These are phyloP conservation scores for Colossoma macropomum DNA, from an alignment of 2,113 vertebrate species.

Conservation along the genomic window DNA sequence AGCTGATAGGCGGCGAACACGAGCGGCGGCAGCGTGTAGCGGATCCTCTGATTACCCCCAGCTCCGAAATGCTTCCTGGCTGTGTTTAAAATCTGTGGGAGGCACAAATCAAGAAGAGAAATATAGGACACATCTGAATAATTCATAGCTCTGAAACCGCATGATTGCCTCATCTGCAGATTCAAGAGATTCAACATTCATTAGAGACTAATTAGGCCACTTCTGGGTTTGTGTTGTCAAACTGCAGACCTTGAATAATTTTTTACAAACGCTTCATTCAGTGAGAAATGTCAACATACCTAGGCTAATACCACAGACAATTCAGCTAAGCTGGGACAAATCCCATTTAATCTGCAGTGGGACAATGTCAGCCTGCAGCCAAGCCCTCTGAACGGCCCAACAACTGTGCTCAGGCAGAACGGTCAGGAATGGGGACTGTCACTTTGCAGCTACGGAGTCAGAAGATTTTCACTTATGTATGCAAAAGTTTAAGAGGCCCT, in stretches of 20 bases:
- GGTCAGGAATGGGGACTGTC: too few species aligned
- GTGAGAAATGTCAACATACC: background rate
- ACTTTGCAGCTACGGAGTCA: too few species aligned
- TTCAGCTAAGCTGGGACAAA: background rate
- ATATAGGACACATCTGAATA: slow-evolving; percentile 30
- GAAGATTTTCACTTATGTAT: too few species aligned
- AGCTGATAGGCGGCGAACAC: slow-evolving; percentile 97
- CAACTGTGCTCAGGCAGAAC: too few species aligned
- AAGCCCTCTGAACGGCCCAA: too few species aligned
- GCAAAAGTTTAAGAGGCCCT: too few species aligned
- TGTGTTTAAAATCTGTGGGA: slow-evolving; percentile 91
- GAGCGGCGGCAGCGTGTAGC: slow-evolving; percentile 92
- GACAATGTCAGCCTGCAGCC: too few species aligned
- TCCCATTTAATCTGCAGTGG: background rate
- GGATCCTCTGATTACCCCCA: slow-evolving; percentile 95
- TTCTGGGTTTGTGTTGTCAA: slow-evolving; percentile 35
- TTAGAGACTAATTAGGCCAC: slow-evolving; percentile 42
- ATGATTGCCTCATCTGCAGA: slow-evolving; percentile 17
- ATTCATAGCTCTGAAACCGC: slow-evolving; percentile 43
- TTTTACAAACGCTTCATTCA: slow-evolving; percentile 10
- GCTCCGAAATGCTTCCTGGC: slow-evolving; percentile 98
- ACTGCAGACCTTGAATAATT: background rate
- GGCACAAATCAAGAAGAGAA: slow-evolving; percentile 35
- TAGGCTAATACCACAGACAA: background rate
- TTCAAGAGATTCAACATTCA: slow-evolving; percentile 27